phyloP scores from a whole-genome alignment of 2,113 vertebrate genomes.

The Corythornis madagascariensis region DNA sequence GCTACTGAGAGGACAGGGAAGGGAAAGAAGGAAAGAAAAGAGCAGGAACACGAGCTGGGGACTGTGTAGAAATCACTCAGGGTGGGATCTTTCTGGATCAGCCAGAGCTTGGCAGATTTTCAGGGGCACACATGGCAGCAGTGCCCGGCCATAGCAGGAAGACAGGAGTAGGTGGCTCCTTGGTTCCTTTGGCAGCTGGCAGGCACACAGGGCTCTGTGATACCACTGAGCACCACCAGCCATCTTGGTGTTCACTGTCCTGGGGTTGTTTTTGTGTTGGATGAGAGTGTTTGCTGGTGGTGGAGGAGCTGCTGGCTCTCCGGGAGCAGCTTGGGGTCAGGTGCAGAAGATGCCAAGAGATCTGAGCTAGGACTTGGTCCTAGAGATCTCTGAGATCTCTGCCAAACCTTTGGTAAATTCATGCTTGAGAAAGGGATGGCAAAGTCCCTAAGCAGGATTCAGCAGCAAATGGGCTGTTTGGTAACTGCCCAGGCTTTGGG shows the following conservation, averaged over 20 bases:
- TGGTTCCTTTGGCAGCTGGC: background rate
- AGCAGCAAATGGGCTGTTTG: background rate
- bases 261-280: accelerated
- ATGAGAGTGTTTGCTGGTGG: background rate
- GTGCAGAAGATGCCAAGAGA: accelerated
- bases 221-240: accelerated
- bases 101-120: background rate
- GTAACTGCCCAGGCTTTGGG: background rate
- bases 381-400: background rate
- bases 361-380: background rate
- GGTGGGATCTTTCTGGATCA: background rate
- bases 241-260: accelerated
- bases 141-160: background rate
- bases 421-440: background rate
- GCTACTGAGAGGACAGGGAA: background rate
- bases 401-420: background rate
- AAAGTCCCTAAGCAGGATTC: background rate
- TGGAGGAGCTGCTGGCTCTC: background rate
- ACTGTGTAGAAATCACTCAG: background rate
- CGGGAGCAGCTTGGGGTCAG: background rate
- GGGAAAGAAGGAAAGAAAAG: background rate
- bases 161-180: background rate
- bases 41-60: background rate
- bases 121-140: accelerated
- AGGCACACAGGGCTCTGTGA: background rate